A percentile compares a stretch with the other conserved stretches of the same genome.
These are phyloP conservation scores for Pantherophis vulpinus DNA, from an alignment of 2,797 vertebrate species.

Conservation along the genomic window DNA sequence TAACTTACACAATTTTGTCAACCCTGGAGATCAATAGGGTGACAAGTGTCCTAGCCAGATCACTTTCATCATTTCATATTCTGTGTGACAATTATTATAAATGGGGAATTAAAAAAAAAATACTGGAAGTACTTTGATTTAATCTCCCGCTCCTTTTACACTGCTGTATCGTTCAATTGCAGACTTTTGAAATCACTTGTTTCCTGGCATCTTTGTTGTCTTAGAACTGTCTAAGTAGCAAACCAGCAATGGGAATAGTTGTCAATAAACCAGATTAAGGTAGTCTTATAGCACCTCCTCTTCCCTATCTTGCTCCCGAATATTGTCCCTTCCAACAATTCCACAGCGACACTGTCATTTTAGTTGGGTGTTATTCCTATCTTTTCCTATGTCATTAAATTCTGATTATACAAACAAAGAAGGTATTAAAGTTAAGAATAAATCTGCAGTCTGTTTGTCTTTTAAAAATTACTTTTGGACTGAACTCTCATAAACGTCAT, in stretches of 20 bases:
- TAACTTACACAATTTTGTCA: not conserved
- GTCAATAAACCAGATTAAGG: slow-evolving; percentile 38
- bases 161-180: fast-evolving
- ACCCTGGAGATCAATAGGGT: not conserved
- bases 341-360: not conserved
- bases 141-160: not conserved
- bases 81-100: not conserved
- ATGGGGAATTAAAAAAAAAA: not conserved
- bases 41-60: not conserved
- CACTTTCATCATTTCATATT: not conserved
- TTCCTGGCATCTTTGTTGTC: slow-evolving; percentile 41
- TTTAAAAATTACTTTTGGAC: not conserved
- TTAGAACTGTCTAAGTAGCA: slow-evolving; percentile 6
- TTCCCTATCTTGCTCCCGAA: not conserved
- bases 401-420: not conserved
- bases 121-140: not conserved
- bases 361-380: not conserved
- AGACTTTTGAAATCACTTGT: not conserved
- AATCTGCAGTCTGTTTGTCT: not conserved
- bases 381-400: not conserved
- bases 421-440: not conserved
- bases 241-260: slow-evolving; percentile 42
- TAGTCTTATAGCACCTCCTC: not conserved
- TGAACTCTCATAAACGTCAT: not conserved
- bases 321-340: slow-evolving; percentile 17